Base-by-base conservation (phyloP, 2,888 invertebrate species). In the Netelia virgata region DNA sequence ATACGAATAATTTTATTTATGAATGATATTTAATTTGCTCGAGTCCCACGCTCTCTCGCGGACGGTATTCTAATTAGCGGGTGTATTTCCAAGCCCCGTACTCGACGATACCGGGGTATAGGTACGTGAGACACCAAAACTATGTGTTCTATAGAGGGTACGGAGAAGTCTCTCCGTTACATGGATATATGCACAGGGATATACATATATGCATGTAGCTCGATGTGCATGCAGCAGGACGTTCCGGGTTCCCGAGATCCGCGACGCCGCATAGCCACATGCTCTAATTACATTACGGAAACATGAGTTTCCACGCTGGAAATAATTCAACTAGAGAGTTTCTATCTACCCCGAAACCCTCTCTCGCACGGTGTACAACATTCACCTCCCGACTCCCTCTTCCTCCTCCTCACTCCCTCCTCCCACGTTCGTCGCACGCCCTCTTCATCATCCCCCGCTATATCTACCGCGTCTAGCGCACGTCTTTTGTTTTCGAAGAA, bases 281-380 rank as follows among this genome's bases (percentile, higher is more conserved):
- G 90, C 89, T 91, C 92, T 93, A 93, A 92, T 93, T 92, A 91
- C 92, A 92, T 91, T 92, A 92, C 90, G 89, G 89, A 93, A 92
- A 92, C 92, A 92, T 91, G 93, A 91, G 91, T 89, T 90, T 91
- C 89, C 90, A 75, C 87, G 83, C 74, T 86, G 81, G 72, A 82
- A 88, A 86, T 87, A 87, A 87, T 83, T 86, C 86, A 79, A 82
- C 84, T 82, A 84, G 84, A 82, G 82, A 84, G 78, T 82, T 84
- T 82, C 82, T 74, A 84, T 84, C 78, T 64, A 74, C 69, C 59
- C 70, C 64, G 41, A 55, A 82, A 83, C 41, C 61, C 64, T 73
- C 72, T 3, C 43, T 55, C 63, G 57, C 50, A 57, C 73, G 61
- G 68, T 70, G 69, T 59, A 70, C 68, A 68, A 72, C 63, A 81